Base-by-base conservation (phyloP, 2,888 invertebrate genomes). In the Caenorhabditis sp. region DNA sequence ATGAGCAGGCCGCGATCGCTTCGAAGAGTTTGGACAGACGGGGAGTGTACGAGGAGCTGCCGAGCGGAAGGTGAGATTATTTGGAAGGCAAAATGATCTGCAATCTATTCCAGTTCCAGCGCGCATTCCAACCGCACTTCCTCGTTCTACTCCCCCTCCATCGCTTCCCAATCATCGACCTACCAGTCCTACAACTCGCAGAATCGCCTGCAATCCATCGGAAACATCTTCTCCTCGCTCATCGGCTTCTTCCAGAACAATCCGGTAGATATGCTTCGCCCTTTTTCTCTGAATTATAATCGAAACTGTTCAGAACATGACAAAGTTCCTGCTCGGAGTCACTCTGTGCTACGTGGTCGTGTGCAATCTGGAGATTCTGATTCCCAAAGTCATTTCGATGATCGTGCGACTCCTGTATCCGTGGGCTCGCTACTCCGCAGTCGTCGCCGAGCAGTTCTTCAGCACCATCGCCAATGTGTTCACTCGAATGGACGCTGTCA, bases 361-460 rank as follows among this genome's bases (percentile, higher is more conserved):
- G n/a, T 70, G 70, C 45, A 63, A 70, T 26, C 22, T 76, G 46
- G 76, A 76, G 26, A 61, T 76, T 35, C 37, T 76, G 39, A 55
- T 76, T 46, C 76, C 76, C 4, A 32, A 59, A n/a, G 43, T 70
- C 39, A 55, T 76, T 11, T 39, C 63, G 4, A 22, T 76, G 7
- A 8, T 76, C 17, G 52, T 76, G 11, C 39, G 77, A 27, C 32
- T 77, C 6, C 20, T 46, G 5, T 77, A 77, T 15, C 77, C 77
- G n/a, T 71, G 77, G 71, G 53, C 35, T 26, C 63, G 77, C 13
- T 77, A 72, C 46, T 41, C 17, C 24, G 55, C 55, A 0, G 61
- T 77, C 15, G 48, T 62, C 5, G 20, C 17, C 17, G 77, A 77
- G 45, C 71, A 71, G 20, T 62, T 71, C 30, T 71, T 65, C 26